Percentiles rank a stretch among this genome's conserved stretches.
phyloP scores from a whole-genome alignment of 2,113 vertebrate genomes.

The Atherinomorus stipes region DNA sequence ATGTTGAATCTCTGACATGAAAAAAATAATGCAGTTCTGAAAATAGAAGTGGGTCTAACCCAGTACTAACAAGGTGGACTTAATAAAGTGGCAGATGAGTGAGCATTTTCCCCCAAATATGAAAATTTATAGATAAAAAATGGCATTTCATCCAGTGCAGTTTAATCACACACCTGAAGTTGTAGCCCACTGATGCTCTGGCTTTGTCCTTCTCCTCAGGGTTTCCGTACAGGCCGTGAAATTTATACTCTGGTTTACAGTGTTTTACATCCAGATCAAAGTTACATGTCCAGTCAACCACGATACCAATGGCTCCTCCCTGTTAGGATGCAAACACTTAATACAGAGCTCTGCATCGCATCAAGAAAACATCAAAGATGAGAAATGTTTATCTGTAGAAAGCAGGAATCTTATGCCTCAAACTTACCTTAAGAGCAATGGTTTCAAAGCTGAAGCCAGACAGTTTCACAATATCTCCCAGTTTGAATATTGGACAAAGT shows the following conservation, averaged over 20 bases:
- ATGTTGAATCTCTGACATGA: too few relatives aligned
- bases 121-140: too few relatives aligned
- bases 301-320: conserved; percentile 93
- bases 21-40: too few relatives aligned
- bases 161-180: conserved; percentile 89
- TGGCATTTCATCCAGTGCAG: too few relatives aligned
- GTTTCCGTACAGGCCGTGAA: conserved; percentile 90
- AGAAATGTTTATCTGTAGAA: not conserved
- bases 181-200: conserved; percentile 89
- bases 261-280: conserved; percentile 84
- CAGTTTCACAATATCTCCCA: conserved; percentile 88
- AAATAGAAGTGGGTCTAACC: too few relatives aligned
- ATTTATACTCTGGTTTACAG: conserved; percentile 89
- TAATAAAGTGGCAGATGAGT: too few relatives aligned
- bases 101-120: too few relatives aligned
- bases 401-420: not conserved
- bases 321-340: conserved; percentile 58
- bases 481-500: conserved; percentile 91
- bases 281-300: conserved; percentile 95
- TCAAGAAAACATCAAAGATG: not conserved
- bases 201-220: conserved; percentile 75
- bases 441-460: conserved; percentile 88
- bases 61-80: too few relatives aligned
- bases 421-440: conserved; percentile 87
- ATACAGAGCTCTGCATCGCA: not conserved